Conservation (phyloP, 2,888 invertebrate genomes). For the Andrena chrysosceles region DNA sequence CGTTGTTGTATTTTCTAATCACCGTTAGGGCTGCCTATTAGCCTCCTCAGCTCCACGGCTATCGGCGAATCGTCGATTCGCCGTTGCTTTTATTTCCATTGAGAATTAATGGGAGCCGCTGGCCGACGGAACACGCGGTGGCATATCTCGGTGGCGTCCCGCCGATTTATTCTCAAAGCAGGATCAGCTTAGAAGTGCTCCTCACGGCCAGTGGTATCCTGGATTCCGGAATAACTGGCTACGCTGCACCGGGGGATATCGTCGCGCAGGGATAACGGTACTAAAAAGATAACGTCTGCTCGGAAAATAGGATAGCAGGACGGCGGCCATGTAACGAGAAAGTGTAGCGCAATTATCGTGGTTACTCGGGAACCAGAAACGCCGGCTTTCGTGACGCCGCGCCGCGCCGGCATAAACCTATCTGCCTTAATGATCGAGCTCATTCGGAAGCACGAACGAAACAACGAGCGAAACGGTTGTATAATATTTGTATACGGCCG, state of each 20-base stretch:
- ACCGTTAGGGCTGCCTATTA: conserved; percentile 22
- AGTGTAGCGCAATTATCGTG: conserved; percentile 49
- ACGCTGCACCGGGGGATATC: conserved; percentile 20
- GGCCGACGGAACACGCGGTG: neutral
- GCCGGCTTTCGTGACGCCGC: conserved; percentile 35
- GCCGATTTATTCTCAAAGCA: conserved; percentile 6
- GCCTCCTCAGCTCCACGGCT: neutral
- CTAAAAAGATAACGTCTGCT: conserved; percentile 44
- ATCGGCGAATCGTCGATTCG: neutral
- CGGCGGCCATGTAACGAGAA: conserved; percentile 44
- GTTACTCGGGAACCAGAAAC: conserved; percentile 31
- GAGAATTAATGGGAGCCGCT: neutral
- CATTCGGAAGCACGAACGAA: conserved; percentile 40
- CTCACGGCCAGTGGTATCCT: neutral
- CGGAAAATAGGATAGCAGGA: conserved; percentile 51
- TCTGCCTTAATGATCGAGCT: conserved; percentile 42
- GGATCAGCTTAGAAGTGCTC: neutral
- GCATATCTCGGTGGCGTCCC: neutral
- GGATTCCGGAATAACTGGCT: conserved; percentile 28
- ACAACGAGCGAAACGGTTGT: conserved; percentile 42
- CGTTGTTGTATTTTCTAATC: conserved; percentile 51
- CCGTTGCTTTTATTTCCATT: conserved; percentile 16
- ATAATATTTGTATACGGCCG: conserved; percentile 22
- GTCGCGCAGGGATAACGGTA: conserved; percentile 44
- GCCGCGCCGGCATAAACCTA: conserved; percentile 26